Conservation (phyloP, 2,797 vertebrate species). For the Pelobates cultripes region DNA sequence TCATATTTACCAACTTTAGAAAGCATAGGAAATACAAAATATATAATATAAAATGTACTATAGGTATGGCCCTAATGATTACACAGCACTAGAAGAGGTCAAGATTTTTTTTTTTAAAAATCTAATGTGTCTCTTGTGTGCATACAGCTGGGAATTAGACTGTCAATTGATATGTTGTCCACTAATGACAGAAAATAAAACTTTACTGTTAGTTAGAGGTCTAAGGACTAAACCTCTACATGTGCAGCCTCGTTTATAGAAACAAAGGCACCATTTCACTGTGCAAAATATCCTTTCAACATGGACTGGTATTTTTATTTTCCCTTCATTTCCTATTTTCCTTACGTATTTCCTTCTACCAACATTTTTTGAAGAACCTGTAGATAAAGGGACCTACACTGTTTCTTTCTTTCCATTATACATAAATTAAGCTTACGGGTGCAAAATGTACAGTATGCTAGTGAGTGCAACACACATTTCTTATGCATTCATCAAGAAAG, state of each 20-base stretch:
- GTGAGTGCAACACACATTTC: slow-evolving; percentile 24
- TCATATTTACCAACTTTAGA: slow-evolving; percentile 26
- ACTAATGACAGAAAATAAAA: slow-evolving; percentile 48
- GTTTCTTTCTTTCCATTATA: slow-evolving; percentile 40
- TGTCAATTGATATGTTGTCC: slow-evolving; percentile 77
- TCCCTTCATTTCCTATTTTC: slow-evolving; percentile 78
- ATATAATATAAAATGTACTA: slow-evolving; percentile 24
- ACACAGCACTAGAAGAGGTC: slow-evolving; percentile 31
- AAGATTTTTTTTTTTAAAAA: too few relatives aligned
- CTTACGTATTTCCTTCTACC: slow-evolving; percentile 75
- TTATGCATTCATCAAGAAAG: slow-evolving; percentile 31
- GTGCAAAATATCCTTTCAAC: slow-evolving; percentile 71
- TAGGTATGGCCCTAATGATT: not conserved
- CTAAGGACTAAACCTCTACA: slow-evolving; percentile 55
- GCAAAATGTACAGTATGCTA: slow-evolving; percentile 17
- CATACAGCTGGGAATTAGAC: slow-evolving; percentile 67
- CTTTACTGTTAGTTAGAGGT: slow-evolving; percentile 38
- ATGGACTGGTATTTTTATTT: slow-evolving; percentile 64
- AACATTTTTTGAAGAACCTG: slow-evolving; percentile 47
- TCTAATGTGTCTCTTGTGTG: slow-evolving; percentile 58
- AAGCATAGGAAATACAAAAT: slow-evolving; percentile 11
- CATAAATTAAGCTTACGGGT: slow-evolving; percentile 32
- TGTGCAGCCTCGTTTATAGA: slow-evolving; percentile 63
- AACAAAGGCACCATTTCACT: slow-evolving; percentile 69
- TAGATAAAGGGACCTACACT: slow-evolving; percentile 37